A percentile compares a stretch with the other conserved stretches of the same genome.
Conservation (phyloP, 1,140 invertebrate species). For the Caenorhabditis inopinata region DNA sequence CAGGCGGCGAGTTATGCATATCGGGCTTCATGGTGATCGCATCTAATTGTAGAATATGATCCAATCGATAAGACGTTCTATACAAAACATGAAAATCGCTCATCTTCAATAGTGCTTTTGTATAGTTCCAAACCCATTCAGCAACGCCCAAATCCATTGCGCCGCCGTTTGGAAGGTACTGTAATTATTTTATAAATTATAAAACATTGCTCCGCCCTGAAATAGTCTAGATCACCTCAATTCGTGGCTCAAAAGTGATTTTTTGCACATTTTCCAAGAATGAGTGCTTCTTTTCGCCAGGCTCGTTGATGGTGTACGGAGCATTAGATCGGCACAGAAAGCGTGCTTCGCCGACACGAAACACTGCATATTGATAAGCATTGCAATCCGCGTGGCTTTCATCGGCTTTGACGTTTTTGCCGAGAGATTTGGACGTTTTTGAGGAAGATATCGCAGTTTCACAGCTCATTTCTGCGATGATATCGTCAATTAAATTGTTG, state of each 20-base stretch:
- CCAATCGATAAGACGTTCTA: background rate
- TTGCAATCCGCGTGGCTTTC: background rate
- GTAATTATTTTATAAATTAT: no score
- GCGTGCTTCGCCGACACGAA: background rate
- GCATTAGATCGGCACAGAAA: background rate
- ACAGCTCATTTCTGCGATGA: background rate
- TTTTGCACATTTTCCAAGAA: background rate
- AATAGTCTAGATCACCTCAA: no score
- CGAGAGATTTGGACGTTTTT: no score
- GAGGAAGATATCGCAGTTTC: no score
- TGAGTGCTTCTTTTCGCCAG: background rate
- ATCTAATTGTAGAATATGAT: background rate
- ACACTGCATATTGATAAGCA: conserved; percentile 6
- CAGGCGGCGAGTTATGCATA: background rate
- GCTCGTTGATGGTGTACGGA: background rate
- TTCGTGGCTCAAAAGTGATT: background rate
- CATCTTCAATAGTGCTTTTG: background rate
- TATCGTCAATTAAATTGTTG: background rate
- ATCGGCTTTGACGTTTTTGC: no score
- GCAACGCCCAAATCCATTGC: background rate
- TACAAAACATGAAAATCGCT: background rate
- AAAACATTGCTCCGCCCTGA: no score
- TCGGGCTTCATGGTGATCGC: background rate
- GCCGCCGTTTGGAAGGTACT: background rate
- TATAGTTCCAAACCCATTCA: background rate